phyloP scores from a whole-genome alignment of 2,888 invertebrate species.

The Coremacera marginata region DNA sequence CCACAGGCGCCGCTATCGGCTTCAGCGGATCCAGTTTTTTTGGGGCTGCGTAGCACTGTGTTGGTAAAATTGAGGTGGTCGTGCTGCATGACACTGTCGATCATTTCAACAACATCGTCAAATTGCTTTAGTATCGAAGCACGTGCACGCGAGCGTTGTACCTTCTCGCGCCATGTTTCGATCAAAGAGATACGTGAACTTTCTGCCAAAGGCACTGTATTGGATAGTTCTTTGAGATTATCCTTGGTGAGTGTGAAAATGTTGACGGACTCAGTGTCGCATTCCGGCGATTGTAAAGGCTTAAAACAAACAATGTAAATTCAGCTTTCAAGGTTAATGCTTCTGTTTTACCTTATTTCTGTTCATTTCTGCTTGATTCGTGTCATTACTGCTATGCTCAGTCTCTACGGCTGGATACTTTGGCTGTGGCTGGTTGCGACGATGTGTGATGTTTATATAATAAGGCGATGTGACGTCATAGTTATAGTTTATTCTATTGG shows the following conservation, averaged over 20 bases:
- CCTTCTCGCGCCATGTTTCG: conserved; percentile 65
- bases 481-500: conserved; percentile 64
- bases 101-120: conserved; percentile 59
- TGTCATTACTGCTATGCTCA: background rate
- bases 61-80: conserved; percentile 63
- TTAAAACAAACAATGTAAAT: background rate
- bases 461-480: conserved; percentile 68
- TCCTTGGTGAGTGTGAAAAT: conserved; percentile 63
- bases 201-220: conserved; percentile 46
- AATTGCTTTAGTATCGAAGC: conserved; percentile 59
- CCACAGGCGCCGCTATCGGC: conserved; percentile 38
- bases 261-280: conserved; percentile 51
- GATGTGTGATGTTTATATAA: conserved; percentile 68
- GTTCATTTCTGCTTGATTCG: background rate
- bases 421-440: conserved; percentile 60
- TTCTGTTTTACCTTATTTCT: conserved; percentile 20
- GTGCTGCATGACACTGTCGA: conserved; percentile 58
- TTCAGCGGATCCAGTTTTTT: conserved; percentile 41
- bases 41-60: conserved; percentile 43
- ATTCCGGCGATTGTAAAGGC: conserved; percentile 1
- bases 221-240: conserved; percentile 59
- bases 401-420: conserved; percentile 49
- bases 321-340: background rate
- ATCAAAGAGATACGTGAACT: conserved; percentile 60
- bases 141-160: conserved; percentile 60